Percentiles rank a stretch among this genome's conserved stretches.
Conservation (phyloP, 1,140 invertebrate genomes). For the Drosophila fuyamai region DNA sequence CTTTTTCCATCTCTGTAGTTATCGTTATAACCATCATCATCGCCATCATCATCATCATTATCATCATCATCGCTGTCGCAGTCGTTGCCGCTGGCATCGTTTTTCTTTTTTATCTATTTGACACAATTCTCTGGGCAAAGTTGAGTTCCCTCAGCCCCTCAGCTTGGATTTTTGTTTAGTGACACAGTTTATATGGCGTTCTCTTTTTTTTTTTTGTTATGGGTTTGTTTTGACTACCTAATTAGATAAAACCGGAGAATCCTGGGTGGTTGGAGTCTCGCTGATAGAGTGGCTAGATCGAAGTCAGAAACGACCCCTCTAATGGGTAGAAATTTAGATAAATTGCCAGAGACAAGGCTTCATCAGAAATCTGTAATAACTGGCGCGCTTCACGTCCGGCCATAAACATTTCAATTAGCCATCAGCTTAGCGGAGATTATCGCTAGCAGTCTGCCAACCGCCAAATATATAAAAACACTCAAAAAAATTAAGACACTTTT, state of each 20-base stretch:
- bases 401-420: conserved; percentile 60
- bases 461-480: conserved; percentile 2
- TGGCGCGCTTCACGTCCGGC: conserved; percentile 27
- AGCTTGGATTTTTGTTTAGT: conserved; percentile 73
- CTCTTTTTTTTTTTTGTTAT: conserved; percentile 16
- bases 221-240: conserved; percentile 70
- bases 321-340: conserved; percentile 37
- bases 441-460: background rate
- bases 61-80: conserved; percentile 4
- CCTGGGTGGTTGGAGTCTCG: conserved; percentile 23
- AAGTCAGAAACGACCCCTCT: conserved; percentile 4
- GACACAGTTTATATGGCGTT: conserved; percentile 79
- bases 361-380: conserved; percentile 35
- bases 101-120: conserved; percentile 78
- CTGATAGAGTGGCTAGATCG: conserved; percentile 34
- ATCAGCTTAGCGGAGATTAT: conserved; percentile 39
- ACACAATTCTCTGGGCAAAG: conserved; percentile 80
- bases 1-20: conserved; percentile 29
- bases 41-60: conserved; percentile 12
- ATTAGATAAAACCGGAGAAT: conserved; percentile 65
- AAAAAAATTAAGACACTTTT: background rate
- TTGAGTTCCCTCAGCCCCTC: conserved; percentile 45
- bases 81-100: conserved; percentile 51
- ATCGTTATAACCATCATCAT: conserved; percentile 30
- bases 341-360: conserved; percentile 35